These are phyloP conservation scores for Acromyrmex heyeri DNA, from an alignment of 1,140 invertebrate genomes.

Conservation along the genomic window DNA sequence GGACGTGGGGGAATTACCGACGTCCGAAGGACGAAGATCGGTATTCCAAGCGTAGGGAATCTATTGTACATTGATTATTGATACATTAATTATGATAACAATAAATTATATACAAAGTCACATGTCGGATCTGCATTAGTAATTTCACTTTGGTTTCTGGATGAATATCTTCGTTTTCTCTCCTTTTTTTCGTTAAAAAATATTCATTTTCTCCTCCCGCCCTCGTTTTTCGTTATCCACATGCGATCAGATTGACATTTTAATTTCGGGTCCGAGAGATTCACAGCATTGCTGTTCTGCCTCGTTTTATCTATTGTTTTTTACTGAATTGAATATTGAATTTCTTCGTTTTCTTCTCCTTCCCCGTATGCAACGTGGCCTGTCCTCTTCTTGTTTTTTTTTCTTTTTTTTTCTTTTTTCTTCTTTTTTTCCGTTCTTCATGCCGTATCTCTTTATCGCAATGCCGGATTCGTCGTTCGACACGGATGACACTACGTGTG, in stretches of 20 bases:
- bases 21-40: slow-evolving; percentile 68
- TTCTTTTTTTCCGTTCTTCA: slow-evolving; percentile 65
- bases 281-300: slow-evolving; percentile 30
- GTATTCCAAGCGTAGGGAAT: slow-evolving; percentile 84
- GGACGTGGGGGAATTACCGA: slow-evolving; percentile 64
- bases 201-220: background rate
- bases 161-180: background rate
- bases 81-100: slow-evolving; percentile 85
- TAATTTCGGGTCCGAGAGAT: slow-evolving; percentile 34
- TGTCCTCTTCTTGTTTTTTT: slow-evolving; percentile 20
- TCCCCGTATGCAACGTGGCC: background rate
- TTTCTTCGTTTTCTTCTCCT: background rate
- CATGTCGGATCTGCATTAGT: slow-evolving; percentile 61
- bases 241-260: slow-evolving; percentile 26
- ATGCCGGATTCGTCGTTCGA: slow-evolving; percentile 86
- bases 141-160: slow-evolving; percentile 57
- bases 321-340: slow-evolving; percentile 7
- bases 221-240: slow-evolving; percentile 1
- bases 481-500: slow-evolving; percentile 86
- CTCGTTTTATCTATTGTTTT: slow-evolving; percentile 31
- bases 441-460: slow-evolving; percentile 82
- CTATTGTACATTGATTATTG: slow-evolving; percentile 87
- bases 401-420: too few relatives aligned
- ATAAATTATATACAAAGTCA: slow-evolving; percentile 87
- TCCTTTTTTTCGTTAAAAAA: slow-evolving; percentile 31